Evolutionary conservation across 2,888 invertebrate genomes (phyloP).

Genomic region (Xylota segnis): DNA sequence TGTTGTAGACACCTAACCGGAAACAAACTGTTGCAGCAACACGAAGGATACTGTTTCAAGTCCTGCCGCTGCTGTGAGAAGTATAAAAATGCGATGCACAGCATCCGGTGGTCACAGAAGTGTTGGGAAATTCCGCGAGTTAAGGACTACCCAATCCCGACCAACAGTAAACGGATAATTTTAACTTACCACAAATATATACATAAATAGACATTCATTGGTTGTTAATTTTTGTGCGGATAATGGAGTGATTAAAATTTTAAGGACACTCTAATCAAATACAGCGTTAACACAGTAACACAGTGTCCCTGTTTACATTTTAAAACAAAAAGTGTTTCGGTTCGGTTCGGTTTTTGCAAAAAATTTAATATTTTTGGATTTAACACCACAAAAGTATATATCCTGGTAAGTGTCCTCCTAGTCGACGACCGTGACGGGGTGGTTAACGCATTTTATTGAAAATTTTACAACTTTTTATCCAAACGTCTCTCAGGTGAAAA

Average conservation of each 20-base stretch:
- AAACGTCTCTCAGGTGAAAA: slow-evolving; percentile 11
- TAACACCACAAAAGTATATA: slow-evolving; percentile 21
- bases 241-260: slow-evolving; percentile 69
- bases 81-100: slow-evolving; percentile 70
- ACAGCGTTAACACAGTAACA: slow-evolving; percentile 48
- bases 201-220: slow-evolving; percentile 10
- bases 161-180: slow-evolving; percentile 26
- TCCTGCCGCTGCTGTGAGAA: slow-evolving; percentile 43
- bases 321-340: background rate
- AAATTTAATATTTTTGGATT: slow-evolving; percentile 49
- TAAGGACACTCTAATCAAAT: slow-evolving; percentile 36
- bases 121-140: slow-evolving; percentile 64
- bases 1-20: slow-evolving; percentile 39
- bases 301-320: slow-evolving; percentile 31
- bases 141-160: slow-evolving; percentile 43
- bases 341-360: background rate
- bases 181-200: background rate
- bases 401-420: slow-evolving; percentile 53
- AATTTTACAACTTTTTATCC: slow-evolving; percentile 10
- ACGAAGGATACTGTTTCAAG: slow-evolving; percentile 27
- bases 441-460: slow-evolving; percentile 33
- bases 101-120: slow-evolving; percentile 75
- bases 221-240: slow-evolving; percentile 52
- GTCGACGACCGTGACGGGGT: no score
- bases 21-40: slow-evolving; percentile 75